Conservation (phyloP, 2,797 vertebrate species). For the Anomalospiza imberbis region DNA sequence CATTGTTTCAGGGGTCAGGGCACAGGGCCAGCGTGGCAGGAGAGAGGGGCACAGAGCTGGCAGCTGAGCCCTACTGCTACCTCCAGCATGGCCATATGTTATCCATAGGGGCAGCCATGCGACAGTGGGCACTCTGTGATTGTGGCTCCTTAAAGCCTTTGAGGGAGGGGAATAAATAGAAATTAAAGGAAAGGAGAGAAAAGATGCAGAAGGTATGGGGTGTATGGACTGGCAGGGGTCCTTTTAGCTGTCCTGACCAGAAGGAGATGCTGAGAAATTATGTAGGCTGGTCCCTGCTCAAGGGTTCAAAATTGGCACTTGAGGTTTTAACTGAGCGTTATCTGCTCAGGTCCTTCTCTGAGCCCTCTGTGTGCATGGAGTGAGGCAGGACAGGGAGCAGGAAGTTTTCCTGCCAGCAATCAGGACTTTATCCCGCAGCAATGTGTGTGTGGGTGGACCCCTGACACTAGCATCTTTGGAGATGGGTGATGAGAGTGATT, state of each 20-base stretch:
- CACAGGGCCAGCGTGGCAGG: background rate
- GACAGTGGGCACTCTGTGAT: background rate
- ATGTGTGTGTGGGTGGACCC: constrained; percentile 49
- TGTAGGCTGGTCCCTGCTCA: background rate
- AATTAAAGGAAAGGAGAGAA: background rate
- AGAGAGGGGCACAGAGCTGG: background rate
- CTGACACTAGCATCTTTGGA: constrained; percentile 25
- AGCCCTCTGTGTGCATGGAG: background rate
- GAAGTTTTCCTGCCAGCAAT: background rate
- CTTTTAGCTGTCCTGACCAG: background rate
- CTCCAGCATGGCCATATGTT: background rate
- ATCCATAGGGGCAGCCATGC: background rate
- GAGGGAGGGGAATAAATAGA: background rate
- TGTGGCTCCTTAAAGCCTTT: background rate
- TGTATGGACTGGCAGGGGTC: background rate
- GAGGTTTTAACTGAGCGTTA: background rate
- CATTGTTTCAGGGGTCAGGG: constrained; percentile 2
- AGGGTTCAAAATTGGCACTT: background rate
- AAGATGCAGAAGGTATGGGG: background rate
- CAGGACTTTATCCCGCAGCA: constrained; percentile 31
- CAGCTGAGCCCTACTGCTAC: background rate
- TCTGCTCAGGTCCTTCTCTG: background rate
- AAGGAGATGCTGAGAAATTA: background rate
- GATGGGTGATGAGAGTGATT: background rate
- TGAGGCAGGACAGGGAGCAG: background rate